Percentiles rank a stretch among this genome's conserved stretches.
Evolutionary conservation across 2,113 vertebrate genomes (phyloP).

Genomic region (Toxotes chatareus): DNA sequence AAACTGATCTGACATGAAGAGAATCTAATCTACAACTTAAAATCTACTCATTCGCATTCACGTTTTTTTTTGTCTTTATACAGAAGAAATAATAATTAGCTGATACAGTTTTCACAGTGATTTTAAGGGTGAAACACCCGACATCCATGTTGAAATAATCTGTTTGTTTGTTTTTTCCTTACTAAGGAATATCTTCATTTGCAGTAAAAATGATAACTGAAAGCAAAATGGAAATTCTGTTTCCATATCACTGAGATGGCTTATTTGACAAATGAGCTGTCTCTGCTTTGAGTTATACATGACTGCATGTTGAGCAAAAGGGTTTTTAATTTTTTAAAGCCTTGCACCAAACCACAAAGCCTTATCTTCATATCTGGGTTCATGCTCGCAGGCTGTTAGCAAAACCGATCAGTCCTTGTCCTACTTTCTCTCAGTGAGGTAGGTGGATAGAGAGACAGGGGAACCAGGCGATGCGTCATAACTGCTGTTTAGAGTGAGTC

Average conservation of each 20-base stretch:
- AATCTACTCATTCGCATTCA: no score
- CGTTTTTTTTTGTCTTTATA: no score
- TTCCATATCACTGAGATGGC: neutral
- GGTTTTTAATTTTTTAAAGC: neutral
- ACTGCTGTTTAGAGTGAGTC: slow-evolving; percentile 62
- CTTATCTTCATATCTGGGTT: slow-evolving; percentile 37
- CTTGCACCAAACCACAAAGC: slow-evolving; percentile 24
- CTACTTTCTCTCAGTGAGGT: slow-evolving; percentile 56
- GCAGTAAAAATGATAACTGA: neutral
- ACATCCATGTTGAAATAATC: neutral
- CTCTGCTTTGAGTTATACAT: neutral
- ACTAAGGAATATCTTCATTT: neutral
- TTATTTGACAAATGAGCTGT: neutral
- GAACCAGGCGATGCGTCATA: slow-evolving; percentile 50
- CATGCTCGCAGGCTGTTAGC: slow-evolving; percentile 17
- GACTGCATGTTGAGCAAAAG: neutral
- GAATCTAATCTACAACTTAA: no score
- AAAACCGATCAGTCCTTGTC: slow-evolving; percentile 44
- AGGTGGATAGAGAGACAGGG: slow-evolving; percentile 34
- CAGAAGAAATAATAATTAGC: no score
- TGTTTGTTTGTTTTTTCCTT: neutral
- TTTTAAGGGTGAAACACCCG: no score
- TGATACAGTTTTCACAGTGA: no score
- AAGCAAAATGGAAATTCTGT: neutral
- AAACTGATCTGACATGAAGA: neutral